Percentiles rank a stretch among this genome's conserved stretches.
Evolutionary conservation across 1,140 invertebrate species (phyloP).

Genomic region (Drosophila prosaltans): DNA sequence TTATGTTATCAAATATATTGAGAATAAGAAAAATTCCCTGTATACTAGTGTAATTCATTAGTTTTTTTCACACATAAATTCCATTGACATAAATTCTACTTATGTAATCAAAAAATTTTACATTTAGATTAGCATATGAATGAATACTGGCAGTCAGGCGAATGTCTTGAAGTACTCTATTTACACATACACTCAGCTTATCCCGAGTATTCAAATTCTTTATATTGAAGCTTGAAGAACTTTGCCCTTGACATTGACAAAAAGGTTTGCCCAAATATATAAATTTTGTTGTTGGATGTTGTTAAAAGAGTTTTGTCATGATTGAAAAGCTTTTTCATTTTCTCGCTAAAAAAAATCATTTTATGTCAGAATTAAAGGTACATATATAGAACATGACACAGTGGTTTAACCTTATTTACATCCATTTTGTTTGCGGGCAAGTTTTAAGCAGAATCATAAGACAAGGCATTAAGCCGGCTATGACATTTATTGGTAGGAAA

Average conservation of each 20-base stretch:
- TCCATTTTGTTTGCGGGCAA: not conserved
- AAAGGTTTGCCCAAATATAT: constrained; percentile 39
- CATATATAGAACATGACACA: not conserved
- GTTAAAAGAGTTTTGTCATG: constrained; percentile 66
- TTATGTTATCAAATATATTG: too few relatives aligned
- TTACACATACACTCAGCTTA: constrained; percentile 9
- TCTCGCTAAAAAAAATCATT: constrained; percentile 51
- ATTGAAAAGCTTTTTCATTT: constrained; percentile 76
- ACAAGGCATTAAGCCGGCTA: not conserved
- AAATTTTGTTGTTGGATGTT: constrained; percentile 47
- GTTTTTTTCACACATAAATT: too few relatives aligned
- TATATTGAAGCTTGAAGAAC: constrained; percentile 14
- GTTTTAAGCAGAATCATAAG: not conserved
- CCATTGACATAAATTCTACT: too few relatives aligned
- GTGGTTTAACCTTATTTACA: not conserved
- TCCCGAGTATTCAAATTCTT: constrained; percentile 5
- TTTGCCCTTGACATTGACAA: constrained; percentile 7
- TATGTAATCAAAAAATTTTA: too few relatives aligned
- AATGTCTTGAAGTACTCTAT: constrained; percentile 13
- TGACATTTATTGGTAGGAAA: constrained; percentile 12
- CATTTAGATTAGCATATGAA: constrained; percentile 63
- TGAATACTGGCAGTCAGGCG: constrained; percentile 35
- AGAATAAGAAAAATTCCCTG: too few relatives aligned
- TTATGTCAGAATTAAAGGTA: constrained; percentile 36
- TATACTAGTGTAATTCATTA: too few relatives aligned